Percentiles rank a stretch among this genome's conserved stretches.
These are phyloP conservation scores for Amblyteles armatorius DNA, from an alignment of 2,888 invertebrate genomes.

Conservation along the genomic window DNA sequence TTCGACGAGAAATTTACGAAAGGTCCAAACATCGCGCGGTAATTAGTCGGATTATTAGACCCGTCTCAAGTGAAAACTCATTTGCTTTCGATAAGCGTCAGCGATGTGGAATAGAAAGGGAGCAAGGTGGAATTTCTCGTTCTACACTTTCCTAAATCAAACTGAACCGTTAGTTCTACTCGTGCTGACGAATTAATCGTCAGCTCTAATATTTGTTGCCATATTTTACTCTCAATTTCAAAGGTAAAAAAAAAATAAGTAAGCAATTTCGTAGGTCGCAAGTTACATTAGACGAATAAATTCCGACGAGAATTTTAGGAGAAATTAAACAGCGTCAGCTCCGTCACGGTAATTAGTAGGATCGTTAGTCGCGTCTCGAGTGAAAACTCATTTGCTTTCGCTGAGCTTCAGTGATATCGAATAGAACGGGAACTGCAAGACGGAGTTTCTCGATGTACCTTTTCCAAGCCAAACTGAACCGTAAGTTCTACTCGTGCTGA, in stretches of 20 bases:
- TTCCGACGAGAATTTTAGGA: too few relatives aligned
- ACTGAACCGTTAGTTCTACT: slow-evolving; percentile 95
- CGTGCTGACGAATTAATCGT: slow-evolving; percentile 93
- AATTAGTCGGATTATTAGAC: too few relatives aligned
- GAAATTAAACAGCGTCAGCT: too few relatives aligned
- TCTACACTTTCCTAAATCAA: slow-evolving; percentile 88
- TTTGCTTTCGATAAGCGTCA: background rate
- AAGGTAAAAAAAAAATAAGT: too few relatives aligned
- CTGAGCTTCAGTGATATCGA: background rate
- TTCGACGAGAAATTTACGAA: too few relatives aligned
- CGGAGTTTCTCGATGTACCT: slow-evolving; percentile 85
- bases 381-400: slow-evolving; percentile 41
- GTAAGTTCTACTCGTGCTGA: slow-evolving; percentile 94
- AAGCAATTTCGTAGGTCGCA: too few relatives aligned
- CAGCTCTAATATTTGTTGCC: slow-evolving; percentile 81
- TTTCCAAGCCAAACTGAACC: slow-evolving; percentile 94
- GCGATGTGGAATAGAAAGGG: background rate
- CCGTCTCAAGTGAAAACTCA: slow-evolving; percentile 35
- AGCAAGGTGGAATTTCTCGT: background rate
- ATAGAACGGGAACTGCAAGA: background rate
- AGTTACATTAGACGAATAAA: too few relatives aligned
- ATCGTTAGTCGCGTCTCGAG: background rate
- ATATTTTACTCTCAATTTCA: too few relatives aligned
- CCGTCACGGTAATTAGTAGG: too few relatives aligned
- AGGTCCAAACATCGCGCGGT: too few relatives aligned